These are phyloP conservation scores for Spilogale gracilis DNA, from an alignment of 2,113 vertebrate genomes.

Conservation along the genomic window DNA sequence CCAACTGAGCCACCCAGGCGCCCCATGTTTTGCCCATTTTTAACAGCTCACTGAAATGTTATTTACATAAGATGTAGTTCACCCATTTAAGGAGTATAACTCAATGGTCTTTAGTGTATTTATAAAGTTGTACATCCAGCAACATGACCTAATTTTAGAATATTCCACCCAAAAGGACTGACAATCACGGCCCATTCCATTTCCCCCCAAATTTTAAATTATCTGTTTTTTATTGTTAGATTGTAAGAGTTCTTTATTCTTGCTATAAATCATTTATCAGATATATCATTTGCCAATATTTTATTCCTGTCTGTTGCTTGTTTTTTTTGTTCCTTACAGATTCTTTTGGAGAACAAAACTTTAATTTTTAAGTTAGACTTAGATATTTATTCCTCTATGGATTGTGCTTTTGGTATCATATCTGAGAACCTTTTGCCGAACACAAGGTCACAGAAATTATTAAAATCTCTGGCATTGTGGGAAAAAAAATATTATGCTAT, in stretches of 20 bases:
- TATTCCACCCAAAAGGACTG: background rate
- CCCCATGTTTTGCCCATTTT: constrained; percentile 28
- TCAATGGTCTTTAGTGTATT: constrained; percentile 17
- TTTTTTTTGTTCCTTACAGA: background rate
- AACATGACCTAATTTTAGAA: constrained; percentile 31
- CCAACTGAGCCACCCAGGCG: too few species aligned
- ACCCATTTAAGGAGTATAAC: constrained; percentile 5
- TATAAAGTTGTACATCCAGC: background rate
- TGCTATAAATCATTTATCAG: constrained; percentile 34
- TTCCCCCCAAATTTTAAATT: background rate
- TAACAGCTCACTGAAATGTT: constrained; percentile 45
- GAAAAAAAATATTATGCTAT: constrained; percentile 44
- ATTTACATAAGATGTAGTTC: background rate
- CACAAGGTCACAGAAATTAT: constrained; percentile 50
- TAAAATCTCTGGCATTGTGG: constrained; percentile 41
- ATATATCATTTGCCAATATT: constrained; percentile 40
- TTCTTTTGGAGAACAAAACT: background rate
- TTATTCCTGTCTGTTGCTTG: background rate
- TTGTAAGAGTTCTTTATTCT: constrained; percentile 27
- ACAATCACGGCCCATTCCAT: background rate
- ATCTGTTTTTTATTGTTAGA: background rate
- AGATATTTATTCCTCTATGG: background rate
- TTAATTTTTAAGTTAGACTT: constrained; percentile 10
- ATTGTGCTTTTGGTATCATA: constrained; percentile 6
- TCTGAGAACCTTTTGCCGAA: constrained; percentile 45